Base-by-base conservation (phyloP, 2,113 vertebrate genomes). In the Pycnonotus jocosus region DNA sequence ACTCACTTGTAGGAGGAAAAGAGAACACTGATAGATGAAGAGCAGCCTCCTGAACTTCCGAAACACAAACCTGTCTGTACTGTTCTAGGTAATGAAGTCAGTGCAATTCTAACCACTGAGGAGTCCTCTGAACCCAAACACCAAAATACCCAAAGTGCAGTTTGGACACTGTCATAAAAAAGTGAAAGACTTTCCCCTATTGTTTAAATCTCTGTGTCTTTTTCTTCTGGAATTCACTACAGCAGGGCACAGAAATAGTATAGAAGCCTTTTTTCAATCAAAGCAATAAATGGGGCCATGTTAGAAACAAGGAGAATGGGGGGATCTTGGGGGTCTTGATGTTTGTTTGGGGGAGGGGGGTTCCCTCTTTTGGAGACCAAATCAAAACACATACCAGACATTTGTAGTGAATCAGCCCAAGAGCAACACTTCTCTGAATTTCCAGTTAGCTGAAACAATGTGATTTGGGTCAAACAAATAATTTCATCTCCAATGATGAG, bases 301-400 rank as follows among this genome's bases (percentile, higher is more conserved):
- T 27, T 69, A 93, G 20, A 53, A 80, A 72, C 11, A 74, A 57
- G 15, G 18, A 35, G 12, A 20, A 5, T 2, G 1, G 31, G n/a
- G 5, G 7, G 20, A 2, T 50, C 30, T 40, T 1, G 0, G 9
- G 14, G 4, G 4, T 4, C 65, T 56, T 66, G 4, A 45, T 72
- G 40, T 15, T 64, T 81, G 20, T 53, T 58, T 28, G 12, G 10
- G n/a, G 12, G 33, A 6, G 10, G 38, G 10, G 8, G 6, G 7
- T 10, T 31, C 37, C 25, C 27, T 61, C 33, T 60, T 77, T 86
- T 4, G 2, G 45, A 61, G 31, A 65, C 8, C 33, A 83, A 91
- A 62, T 44, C 10, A 80, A 86, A 86, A 83, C 37, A 76, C 23
- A 40, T 18, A 40, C 4, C 48, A 77, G 22, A 65, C 57, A 82